Conservation (phyloP, 30 jellyfish, hydroid and myxozoan species). For the Chironex yamaguchii region DNA sequence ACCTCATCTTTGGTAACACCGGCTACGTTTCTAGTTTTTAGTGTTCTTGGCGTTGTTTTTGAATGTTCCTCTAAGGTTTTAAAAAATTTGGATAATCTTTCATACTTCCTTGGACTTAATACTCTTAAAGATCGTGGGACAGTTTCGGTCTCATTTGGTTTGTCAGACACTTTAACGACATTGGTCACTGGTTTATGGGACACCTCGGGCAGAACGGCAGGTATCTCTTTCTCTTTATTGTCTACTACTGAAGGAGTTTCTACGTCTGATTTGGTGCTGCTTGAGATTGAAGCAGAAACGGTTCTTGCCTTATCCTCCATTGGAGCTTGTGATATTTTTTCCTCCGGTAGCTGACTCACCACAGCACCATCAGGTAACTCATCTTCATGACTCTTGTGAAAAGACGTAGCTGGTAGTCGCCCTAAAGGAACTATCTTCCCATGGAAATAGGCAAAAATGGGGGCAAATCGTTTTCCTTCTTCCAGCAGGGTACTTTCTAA, state of each 20-base stretch:
- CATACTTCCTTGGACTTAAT: conserved; percentile 36
- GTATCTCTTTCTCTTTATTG: conserved; percentile 3
- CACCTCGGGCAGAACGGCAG: conserved; percentile 3
- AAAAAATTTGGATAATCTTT: conserved; percentile 54
- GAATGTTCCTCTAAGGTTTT: conserved; percentile 49
- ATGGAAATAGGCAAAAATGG: conserved; percentile 89
- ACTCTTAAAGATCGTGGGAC: conserved; percentile 6
- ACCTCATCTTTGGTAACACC: conserved; percentile 91
- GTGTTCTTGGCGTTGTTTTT: conserved; percentile 40
- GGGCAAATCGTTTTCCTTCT: conserved; percentile 84
- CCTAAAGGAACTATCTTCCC: conserved; percentile 95
- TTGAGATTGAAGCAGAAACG: not conserved
- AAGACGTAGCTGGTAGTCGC: conserved; percentile 84
- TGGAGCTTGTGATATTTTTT: conserved; percentile 9
- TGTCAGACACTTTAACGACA: not conserved
- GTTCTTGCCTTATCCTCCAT: not conserved
- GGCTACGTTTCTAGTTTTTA: conserved; percentile 65
- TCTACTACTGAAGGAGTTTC: not conserved
- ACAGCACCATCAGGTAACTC: conserved; percentile 6
- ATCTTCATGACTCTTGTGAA: conserved; percentile 84
- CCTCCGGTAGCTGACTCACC: not conserved
- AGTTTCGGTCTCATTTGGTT: conserved; percentile 3
- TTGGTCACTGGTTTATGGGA: not conserved
- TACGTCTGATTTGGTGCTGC: conserved; percentile 16
- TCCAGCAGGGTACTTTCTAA: conserved; percentile 56